Percentiles rank a stretch among this genome's conserved stretches.
phyloP scores from a whole-genome alignment of 2,888 invertebrate species.

The Orthonychiurus folsomi region DNA sequence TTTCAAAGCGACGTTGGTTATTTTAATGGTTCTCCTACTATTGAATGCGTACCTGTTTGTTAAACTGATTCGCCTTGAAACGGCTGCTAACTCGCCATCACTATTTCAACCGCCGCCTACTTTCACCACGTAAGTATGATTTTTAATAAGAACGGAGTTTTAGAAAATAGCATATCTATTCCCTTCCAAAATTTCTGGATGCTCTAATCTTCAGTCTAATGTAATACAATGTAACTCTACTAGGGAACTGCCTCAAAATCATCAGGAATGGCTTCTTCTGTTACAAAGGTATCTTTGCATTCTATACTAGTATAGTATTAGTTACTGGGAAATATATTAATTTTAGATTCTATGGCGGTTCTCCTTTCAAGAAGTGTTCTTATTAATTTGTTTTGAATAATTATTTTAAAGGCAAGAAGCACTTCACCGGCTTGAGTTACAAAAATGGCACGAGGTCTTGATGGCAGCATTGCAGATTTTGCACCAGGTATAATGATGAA shows the following conservation, averaged over 20 bases:
- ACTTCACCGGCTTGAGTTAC: conserved; percentile 69
- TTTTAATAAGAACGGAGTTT: too few relatives aligned
- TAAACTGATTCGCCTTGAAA: conserved; percentile 58
- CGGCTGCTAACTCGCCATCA: conserved; percentile 44
- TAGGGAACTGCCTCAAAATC: conserved; percentile 63
- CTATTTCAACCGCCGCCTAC: conserved; percentile 2
- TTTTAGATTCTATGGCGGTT: too few relatives aligned
- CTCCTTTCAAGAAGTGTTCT: too few relatives aligned
- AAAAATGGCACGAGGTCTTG: conserved; percentile 61
- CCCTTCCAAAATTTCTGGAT: conserved; percentile 10
- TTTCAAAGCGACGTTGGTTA: conserved; percentile 48
- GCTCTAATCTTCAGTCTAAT: conserved; percentile 45
- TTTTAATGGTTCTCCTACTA: conserved; percentile 55
- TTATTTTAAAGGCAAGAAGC: conserved; percentile 70
- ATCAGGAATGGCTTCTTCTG: conserved; percentile 82
- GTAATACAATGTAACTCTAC: too few relatives aligned
- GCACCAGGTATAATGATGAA: conserved; percentile 41
- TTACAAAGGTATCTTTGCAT: too few relatives aligned
- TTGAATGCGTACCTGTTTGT: conserved; percentile 74
- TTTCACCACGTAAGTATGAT: not conserved
- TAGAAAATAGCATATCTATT: too few relatives aligned
- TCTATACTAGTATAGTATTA: too few relatives aligned
- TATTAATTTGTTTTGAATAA: too few relatives aligned
- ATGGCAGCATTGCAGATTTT: conserved; percentile 44
- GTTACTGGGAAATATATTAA: too few relatives aligned